Base-by-base conservation (phyloP, 53 echinoderm and acorn worm genomes). In the Paracentrotus lividus region DNA sequence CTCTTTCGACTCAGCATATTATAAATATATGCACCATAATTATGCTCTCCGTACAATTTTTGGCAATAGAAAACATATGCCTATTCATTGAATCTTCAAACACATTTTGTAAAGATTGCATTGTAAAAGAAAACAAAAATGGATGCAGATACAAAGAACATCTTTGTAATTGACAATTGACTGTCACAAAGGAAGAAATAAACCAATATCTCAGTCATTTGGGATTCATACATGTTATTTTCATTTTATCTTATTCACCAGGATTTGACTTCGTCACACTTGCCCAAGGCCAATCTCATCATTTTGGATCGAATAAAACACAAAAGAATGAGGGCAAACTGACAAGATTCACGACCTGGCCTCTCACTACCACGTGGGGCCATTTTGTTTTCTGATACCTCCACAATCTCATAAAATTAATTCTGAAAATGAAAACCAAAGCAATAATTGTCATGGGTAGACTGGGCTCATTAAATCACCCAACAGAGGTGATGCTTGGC, bases 311-410 rank as follows among this genome's bases (percentile, higher is more conserved):
- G 40, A 72, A 20, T 72, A 40, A 18, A 72, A 72, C 18, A 72
- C 72, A 38, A 40, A 38, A 72, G 51, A 90, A 90, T 69, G 90
- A 72, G 72, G 72, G 13, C 89, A 89, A 89, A 8, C 31, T 27
- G 89, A 90, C 68, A 72, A 69, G 90, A 90, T 90, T 90, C 36
- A 90, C 29, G 90, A 44, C 75, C 24, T 26, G 13, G 36, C 49
- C 75, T 45, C 72, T 0, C 2, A 90, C 49, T 90, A 49, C 90
- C 69, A 68, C 90, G 90, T 68, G 90, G 90, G 90, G 72, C 90
- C 90, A 90, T 72, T 90, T 90, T 68, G 90, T 90, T 90, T 89
- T 64, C 90, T 72, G 49, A 69, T 90, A 90, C 90, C 90, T 72
- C 49, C 68, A 59, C 12, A 89, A 89, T 89, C 89, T 59, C 89